Base-by-base conservation (phyloP, 2,888 invertebrate genomes). In the Argynnis bischoffii region DNA sequence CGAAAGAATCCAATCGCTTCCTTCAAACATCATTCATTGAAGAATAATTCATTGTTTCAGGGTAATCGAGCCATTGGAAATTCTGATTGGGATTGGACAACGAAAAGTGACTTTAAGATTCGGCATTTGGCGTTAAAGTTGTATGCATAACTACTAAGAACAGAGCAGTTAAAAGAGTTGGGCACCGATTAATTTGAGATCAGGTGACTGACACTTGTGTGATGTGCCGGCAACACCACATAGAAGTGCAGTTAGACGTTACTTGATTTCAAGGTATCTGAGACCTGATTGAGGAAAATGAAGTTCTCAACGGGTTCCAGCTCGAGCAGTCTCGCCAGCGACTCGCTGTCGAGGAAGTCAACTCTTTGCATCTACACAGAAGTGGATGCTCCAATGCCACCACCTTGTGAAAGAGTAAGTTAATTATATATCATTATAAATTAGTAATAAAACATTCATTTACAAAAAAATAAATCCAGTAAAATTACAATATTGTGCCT, bases 341-440 rank as follows among this genome's bases (percentile, higher is more conserved):
- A 95, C 80, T 94, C 93, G 78, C 87, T 93, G 81, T 94, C 94
- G 76, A 95, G 95, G 79, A 94, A 95, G 78, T 94, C 95, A 55
- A 94, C 94, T 71, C 90, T 95, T 71, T 95, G 95, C 77, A 94
- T 95, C 76, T 94, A 94, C 78, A 94, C 94, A 70, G 94, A 94
- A 78, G 89, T 93, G 79, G 94, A 94, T 78, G 78, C 85, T 16
- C 83, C 88, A 35, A 81, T 90, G 70, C 83, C 84, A 74, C 87
- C 86, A 63, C 85, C 84, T 77, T 88, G 91, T 80, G 94, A 94
- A 82, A 94, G 94, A 92, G 94, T 94, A 74, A 87, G 91, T 83
- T 61, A 11, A 35, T 35, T 8, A 35, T 35, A 1, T 8, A 35
- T 35, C 35, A 35, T 8, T 8, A 6, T 8, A 2, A 35, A 35